Base-by-base conservation (phyloP, 2,888 invertebrate genomes). In the Leptura quadrifasciata region DNA sequence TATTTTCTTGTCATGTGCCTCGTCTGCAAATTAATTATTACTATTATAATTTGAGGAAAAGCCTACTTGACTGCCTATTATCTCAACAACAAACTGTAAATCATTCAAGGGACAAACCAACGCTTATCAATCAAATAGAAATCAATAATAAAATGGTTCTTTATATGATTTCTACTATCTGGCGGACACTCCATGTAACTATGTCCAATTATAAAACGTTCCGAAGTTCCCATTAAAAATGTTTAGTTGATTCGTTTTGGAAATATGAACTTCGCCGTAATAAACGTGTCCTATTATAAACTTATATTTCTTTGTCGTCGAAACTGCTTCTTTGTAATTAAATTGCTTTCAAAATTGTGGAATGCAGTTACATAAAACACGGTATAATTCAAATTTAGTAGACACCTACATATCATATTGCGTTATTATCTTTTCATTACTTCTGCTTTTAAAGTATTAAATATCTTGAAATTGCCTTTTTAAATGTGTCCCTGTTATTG, bases 351-450 rank as follows among this genome's bases (percentile, higher is more conserved):
- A n/a, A 63, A 63, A 63, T 63, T 35, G 61, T 63, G 63, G 63
- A 63, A 76, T 74, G 74, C 72, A 65, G 76, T 71, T 74, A 64
- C 70, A 74, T 76, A 74, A 78, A 76, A 74, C 72, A 68, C 61
- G 71, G 72, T 20, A 75, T 75, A 69, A 78, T 76, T 76, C 76
- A 72, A 72, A 76, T 74, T 78, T 74, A 76, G 74, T 71, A 67
- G 63, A 63, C 63, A 63, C 39, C 39, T 39, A 39, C 63, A n/a
- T 35, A 63, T 63, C 63, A 63, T 63, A 39, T 39, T 20, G 39
- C 39, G 20, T 63, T 39, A 63, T 39, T 39, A 63, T 39, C 63
- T 12, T 47, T n/a, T 47, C 47, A 39, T 39, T 39, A 39, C 39
- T 18, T 39, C 39, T 35, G 63, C 63, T 63, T 63, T 39, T 63